These are phyloP conservation scores for Endotricha flammealis DNA, from an alignment of 2,888 invertebrate genomes.

Conservation along the genomic window DNA sequence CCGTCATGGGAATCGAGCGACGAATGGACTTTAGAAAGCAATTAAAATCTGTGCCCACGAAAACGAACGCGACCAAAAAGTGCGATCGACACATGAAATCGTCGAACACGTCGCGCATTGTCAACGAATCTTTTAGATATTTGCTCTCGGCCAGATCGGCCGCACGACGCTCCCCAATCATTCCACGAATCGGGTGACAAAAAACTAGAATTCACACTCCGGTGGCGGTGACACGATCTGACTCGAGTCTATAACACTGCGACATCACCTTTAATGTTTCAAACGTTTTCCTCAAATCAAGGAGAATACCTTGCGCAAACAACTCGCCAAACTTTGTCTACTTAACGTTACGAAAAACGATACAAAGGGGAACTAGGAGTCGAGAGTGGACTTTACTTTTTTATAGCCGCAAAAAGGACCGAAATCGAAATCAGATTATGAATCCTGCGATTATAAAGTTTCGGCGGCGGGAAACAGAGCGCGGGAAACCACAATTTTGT, in stretches of 20 bases:
- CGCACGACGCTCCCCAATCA: constrained; percentile 29
- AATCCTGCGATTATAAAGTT: constrained; percentile 65
- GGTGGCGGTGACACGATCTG: constrained; percentile 19
- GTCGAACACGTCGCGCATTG: constrained; percentile 42
- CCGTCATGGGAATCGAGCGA: constrained; percentile 74
- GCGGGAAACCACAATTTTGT: constrained; percentile 38
- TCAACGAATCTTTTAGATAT: constrained; percentile 37
- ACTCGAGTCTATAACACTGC: constrained; percentile 1
- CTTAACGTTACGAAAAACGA: constrained; percentile 37
- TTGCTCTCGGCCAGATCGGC: constrained; percentile 21
- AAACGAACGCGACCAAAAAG: constrained; percentile 52
- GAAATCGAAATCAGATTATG: constrained; percentile 68
- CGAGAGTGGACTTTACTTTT: constrained; percentile 54
- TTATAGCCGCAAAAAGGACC: constrained; percentile 60
- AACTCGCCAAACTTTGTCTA: constrained; percentile 39
- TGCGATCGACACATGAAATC: constrained; percentile 59
- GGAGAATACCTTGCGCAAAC: constrained; percentile 37
- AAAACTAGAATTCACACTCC: constrained; percentile 33
- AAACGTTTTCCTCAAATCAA: constrained; percentile 31
- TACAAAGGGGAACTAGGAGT: constrained; percentile 42
- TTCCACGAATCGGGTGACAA: constrained; percentile 42
- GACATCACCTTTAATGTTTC: constrained; percentile 19
- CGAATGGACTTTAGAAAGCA: constrained; percentile 73
- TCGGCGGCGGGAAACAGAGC: constrained; percentile 37
- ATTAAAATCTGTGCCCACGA: constrained; percentile 68